Conservation (phyloP, 2,888 invertebrate species). For the Drosophila basisetae region DNA sequence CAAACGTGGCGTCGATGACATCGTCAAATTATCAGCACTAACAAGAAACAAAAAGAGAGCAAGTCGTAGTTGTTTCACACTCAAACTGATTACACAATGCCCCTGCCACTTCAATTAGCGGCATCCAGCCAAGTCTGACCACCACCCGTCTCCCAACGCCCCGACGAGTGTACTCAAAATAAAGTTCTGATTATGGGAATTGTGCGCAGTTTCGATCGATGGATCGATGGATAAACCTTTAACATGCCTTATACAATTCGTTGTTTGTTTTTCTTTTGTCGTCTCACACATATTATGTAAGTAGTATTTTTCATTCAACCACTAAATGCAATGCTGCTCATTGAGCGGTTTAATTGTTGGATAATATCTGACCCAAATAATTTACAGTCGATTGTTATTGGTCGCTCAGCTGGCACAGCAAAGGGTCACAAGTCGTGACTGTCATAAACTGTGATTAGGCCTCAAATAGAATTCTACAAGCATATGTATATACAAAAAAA, state of each 20-base stretch:
- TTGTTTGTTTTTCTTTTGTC: not conserved
- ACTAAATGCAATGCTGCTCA: slow-evolving; percentile 33
- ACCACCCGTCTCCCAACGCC: not conserved
- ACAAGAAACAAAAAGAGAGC: slow-evolving; percentile 25
- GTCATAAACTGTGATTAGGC: not conserved
- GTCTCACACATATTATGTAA: slow-evolving; percentile 8
- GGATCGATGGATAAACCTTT: slow-evolving; percentile 23
- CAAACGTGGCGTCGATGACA: slow-evolving; percentile 41
- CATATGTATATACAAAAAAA: not conserved
- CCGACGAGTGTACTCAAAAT: not conserved
- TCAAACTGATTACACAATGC: slow-evolving; percentile 56
- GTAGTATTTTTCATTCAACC: slow-evolving; percentile 14
- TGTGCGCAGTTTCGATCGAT: slow-evolving; percentile 7
- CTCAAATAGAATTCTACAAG: not conserved
- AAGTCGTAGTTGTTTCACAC: slow-evolving; percentile 17
- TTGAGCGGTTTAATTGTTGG: slow-evolving; percentile 45
- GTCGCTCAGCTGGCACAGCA: slow-evolving; percentile 24
- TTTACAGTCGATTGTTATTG: slow-evolving; percentile 24
- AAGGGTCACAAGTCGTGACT: slow-evolving; percentile 12
- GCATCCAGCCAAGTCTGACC: slow-evolving; percentile 34
- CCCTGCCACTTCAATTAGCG: slow-evolving; percentile 49
- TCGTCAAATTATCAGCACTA: slow-evolving; percentile 44
- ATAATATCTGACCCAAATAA: slow-evolving; percentile 53
- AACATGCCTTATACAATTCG: slow-evolving; percentile 2
- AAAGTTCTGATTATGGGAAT: not conserved